Conservation (phyloP, 2,888 invertebrate species). For the Eupithecia centaureata region DNA sequence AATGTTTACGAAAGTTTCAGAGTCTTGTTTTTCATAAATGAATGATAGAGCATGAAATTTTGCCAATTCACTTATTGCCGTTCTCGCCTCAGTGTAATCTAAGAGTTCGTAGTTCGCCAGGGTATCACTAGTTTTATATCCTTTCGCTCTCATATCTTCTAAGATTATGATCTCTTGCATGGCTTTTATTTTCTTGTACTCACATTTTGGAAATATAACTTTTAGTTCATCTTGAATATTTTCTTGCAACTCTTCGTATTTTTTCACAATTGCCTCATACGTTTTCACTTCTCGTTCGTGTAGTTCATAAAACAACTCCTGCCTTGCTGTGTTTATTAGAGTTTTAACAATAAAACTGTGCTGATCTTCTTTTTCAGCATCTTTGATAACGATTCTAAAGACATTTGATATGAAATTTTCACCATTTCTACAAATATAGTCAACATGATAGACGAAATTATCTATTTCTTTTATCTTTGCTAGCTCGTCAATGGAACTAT, state of each 20-base stretch:
- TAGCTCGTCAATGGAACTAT: constrained; percentile 61
- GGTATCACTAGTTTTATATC: constrained; percentile 60
- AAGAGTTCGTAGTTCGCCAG: constrained; percentile 56
- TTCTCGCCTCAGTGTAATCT: constrained; percentile 54
- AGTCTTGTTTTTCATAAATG: constrained; percentile 55
- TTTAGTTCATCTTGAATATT: constrained; percentile 49
- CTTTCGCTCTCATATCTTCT: constrained; percentile 63
- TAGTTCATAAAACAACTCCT: constrained; percentile 68
- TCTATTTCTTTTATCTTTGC: constrained; percentile 58
- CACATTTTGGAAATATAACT: constrained; percentile 61
- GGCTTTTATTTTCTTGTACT: constrained; percentile 56
- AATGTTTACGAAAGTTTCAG: constrained; percentile 49
- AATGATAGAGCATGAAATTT: constrained; percentile 72
- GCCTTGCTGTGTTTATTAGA: constrained; percentile 67
- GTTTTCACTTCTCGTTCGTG: constrained; percentile 70
- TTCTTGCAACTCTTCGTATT: constrained; percentile 59
- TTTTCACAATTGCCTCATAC: constrained; percentile 60
- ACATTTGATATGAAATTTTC: constrained; percentile 71
- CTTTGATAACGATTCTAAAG: constrained; percentile 66
- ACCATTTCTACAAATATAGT: constrained; percentile 66
- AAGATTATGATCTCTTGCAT: constrained; percentile 69
- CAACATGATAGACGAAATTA: constrained; percentile 70
- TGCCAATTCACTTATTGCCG: constrained; percentile 64
- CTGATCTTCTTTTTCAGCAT: constrained; percentile 51
- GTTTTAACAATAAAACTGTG: constrained; percentile 71